Evolutionary conservation across 2,113 vertebrate species (phyloP), one percentile per base, ranked within the genome.

Genomic region (Phodopus roborovskii): DNA sequence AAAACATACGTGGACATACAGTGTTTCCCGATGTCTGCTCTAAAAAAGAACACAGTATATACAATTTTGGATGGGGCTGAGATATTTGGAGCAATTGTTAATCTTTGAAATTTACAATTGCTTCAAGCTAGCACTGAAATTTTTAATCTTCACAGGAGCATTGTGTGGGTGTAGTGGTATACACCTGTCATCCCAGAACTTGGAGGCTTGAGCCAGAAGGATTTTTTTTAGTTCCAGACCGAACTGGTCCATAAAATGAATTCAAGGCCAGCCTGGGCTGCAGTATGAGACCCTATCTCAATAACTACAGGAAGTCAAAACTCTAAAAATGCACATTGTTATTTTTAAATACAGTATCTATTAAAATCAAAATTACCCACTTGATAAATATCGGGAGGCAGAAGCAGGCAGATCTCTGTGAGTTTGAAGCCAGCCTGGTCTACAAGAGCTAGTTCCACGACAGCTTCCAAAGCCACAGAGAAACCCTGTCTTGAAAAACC

Each of bases 61-160:
- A 42, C 17, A 84, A 24, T 90, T 92, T 84, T 81, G 24, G 5
- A 62, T 0, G 81, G 22, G 94, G 22, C 24, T 94, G 79, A 94
- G 78, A 93, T 85, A 84, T 0, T 93, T 73, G 22, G 58, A 88
- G 88, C 71, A 70, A 73, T 48, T 88, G 42, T n/a, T 89, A 85
- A 77, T 62, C 50, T 1, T 30, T 92, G 26, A 89, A 87, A 89
- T 86, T 92, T 94, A 45, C 50, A 68, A 77, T 28, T 82, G 30
- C 2, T 50, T 70, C 73, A 91, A 53, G n/a, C 13, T 77, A 15
- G 1, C 56, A 13, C 92, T 89, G 60, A 93, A 83, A 82, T 82
- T 58, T 88, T 71, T 68, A 86, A 74, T 36, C 75, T 73, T 79
- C 70, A 95, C 81, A 95, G 96, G 39, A 75, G 88, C 28, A 93